Conservation (phyloP, 2,797 vertebrate genomes). For the Philypnodon macrostomus region DNA sequence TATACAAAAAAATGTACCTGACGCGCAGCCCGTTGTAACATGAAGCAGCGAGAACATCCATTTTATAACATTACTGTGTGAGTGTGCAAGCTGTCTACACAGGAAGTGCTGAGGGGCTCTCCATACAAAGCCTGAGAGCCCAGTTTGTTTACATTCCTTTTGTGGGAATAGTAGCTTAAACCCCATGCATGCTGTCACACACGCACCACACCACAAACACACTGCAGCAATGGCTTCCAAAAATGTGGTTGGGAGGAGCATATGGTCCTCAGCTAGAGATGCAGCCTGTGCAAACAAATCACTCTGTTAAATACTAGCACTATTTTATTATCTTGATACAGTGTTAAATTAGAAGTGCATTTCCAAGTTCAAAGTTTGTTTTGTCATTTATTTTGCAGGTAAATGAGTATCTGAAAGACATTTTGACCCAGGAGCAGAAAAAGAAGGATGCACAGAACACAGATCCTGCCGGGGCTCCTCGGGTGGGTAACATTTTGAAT, state of each 20-base stretch:
- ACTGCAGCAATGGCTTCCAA: conserved; percentile 17
- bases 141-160: conserved; percentile 67
- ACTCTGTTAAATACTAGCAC: conserved; percentile 2
- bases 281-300: conserved; percentile 53
- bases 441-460: conserved; percentile 79
- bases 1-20: background rate
- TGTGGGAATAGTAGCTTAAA: conserved; percentile 24
- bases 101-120: conserved; percentile 29
- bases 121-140: conserved; percentile 26
- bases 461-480: conserved; percentile 85
- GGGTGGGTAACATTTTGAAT: conserved; percentile 73
- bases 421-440: conserved; percentile 88
- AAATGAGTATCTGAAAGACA: conserved; percentile 92
- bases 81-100: conserved; percentile 1
- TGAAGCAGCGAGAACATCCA: background rate
- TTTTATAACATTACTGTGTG: background rate
- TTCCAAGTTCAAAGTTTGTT: background rate
- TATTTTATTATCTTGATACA: no score
- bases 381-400: conserved; percentile 73
- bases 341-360: no score
- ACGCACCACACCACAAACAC: conserved; percentile 18
- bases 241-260: conserved; percentile 39
- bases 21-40: background rate
- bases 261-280: no score
- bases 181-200: conserved; percentile 6